Percentiles rank a stretch among this genome's conserved stretches.
phyloP scores from a whole-genome alignment of 2,113 vertebrate species.

The Gobius niger region DNA sequence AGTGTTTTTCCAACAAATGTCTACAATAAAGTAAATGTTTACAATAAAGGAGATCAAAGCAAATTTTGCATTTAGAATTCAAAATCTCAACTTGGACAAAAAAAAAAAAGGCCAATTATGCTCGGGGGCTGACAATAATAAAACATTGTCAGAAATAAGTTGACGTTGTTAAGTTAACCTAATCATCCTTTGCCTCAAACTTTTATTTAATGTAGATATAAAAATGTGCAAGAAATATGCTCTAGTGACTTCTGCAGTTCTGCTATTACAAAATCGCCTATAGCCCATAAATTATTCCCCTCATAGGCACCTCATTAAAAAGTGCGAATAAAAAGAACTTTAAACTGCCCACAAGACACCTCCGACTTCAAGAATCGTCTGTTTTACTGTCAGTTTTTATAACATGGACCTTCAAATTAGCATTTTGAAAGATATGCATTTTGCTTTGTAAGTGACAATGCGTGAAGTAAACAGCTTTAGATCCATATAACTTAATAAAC shows the following conservation, averaged over 20 bases:
- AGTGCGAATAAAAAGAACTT: not conserved
- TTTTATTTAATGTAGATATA: slow-evolving; percentile 3
- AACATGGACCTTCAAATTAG: not conserved
- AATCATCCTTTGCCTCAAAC: not conserved
- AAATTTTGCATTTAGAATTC: too few species aligned
- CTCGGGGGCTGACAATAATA: too few species aligned
- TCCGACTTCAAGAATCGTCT: not conserved
- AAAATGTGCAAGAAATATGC: not conserved
- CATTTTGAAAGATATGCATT: slow-evolving; percentile 8
- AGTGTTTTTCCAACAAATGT: too few species aligned
- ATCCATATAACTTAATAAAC: slow-evolving; percentile 46
- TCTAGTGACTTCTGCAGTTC: not conserved
- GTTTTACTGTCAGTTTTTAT: slow-evolving; percentile 5
- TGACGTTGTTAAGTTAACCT: not conserved
- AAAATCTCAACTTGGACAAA: too few species aligned
- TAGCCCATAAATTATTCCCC: not conserved
- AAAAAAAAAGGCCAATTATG: too few species aligned
- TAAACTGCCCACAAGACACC: slow-evolving; percentile 6
- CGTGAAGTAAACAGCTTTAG: slow-evolving; percentile 8
- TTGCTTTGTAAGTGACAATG: slow-evolving; percentile 5
- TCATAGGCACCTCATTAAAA: slow-evolving; percentile 9
- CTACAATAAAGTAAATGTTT: too few species aligned
- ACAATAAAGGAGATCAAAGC: too few species aligned
- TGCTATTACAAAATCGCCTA: not conserved
- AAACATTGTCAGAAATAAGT: not conserved